Conservation (phyloP, 53 echinoderm and acorn worm genomes). For the Echinometra lucunter region DNA sequence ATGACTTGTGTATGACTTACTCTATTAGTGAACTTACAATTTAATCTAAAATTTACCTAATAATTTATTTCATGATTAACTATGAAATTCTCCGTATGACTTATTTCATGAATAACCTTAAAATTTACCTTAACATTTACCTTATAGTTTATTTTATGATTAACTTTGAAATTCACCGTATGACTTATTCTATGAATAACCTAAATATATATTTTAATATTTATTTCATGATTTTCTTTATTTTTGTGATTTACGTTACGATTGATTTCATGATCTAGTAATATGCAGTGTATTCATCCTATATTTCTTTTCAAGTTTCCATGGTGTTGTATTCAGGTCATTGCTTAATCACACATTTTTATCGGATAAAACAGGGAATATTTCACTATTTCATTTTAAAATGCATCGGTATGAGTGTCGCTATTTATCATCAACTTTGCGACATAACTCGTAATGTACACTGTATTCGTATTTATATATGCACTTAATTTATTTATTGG, state of each 20-base stretch:
- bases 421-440: conserved; percentile 36
- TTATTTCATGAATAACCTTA: too few relatives aligned
- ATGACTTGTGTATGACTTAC: too few relatives aligned
- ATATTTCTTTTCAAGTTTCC: background rate
- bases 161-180: too few relatives aligned
- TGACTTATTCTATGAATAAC: too few relatives aligned
- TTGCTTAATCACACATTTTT: conserved; percentile 4
- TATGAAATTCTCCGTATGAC: too few relatives aligned
- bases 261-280: background rate
- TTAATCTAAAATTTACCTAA: too few relatives aligned
- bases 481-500: conserved; percentile 54
- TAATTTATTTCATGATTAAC: too few relatives aligned
- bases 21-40: too few relatives aligned
- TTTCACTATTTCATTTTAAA: conserved; percentile 6
- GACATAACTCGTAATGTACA: conserved; percentile 45
- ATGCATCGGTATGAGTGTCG: background rate
- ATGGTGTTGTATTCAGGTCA: conserved; percentile 34
- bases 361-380: conserved; percentile 43
- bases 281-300: background rate
- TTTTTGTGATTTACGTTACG: background rate
- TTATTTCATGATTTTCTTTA: background rate
- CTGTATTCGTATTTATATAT: conserved; percentile 67
- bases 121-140: too few relatives aligned
- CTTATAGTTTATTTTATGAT: too few relatives aligned
- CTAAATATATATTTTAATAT: background rate